Evolutionary conservation across 2,888 invertebrate genomes (phyloP), one percentile per base, ranked within the genome.

Genomic region (Biston betularia): DNA sequence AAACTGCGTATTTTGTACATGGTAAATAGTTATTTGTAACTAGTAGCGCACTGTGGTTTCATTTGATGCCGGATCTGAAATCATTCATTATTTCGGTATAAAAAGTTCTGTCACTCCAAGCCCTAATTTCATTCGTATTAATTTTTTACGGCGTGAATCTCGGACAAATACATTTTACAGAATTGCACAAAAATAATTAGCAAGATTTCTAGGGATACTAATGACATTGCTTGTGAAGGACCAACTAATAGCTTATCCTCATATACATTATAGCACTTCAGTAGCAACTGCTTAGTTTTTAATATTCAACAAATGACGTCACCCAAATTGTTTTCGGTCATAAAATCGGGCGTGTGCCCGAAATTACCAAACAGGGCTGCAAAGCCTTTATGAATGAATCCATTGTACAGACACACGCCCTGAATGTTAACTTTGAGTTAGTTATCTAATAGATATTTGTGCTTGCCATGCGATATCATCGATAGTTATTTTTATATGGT

Each of bases 331-430:
- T 68, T 67, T 67, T 65, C 49, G 66, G 57, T 61, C 56, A 71
- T 75, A 76, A 74, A 74, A 54, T 55, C 42, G 33, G 52, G 61
- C 61, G 73, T 70, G 69, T 59, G 69, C 66, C 68, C 67, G 65
- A 73, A 74, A 72, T 72, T 64, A 56, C 65, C 60, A 64, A 61
- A 56, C 66, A 68, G 61, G 48, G 63, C 35, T 68, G 59, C 79
- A 72, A 68, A 75, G 80, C 80, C 77, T 84, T 83, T 81, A 86
- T 89, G 87, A 89, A 89, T 89, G 88, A 84, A 84, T 68, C 79
- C 74, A 80, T 86, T 88, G 86, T 86, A 74, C 65, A 44, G n/a
- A 12, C 34, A 49, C 73, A 75, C 76, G 73, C 7, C 48, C 35
- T 68, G 84, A 74, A 84, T 82, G 44, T 57, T 75, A 74, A 60